Base-by-base conservation (phyloP, 1,140 invertebrate species). In the Drosophila sechellia region DNA sequence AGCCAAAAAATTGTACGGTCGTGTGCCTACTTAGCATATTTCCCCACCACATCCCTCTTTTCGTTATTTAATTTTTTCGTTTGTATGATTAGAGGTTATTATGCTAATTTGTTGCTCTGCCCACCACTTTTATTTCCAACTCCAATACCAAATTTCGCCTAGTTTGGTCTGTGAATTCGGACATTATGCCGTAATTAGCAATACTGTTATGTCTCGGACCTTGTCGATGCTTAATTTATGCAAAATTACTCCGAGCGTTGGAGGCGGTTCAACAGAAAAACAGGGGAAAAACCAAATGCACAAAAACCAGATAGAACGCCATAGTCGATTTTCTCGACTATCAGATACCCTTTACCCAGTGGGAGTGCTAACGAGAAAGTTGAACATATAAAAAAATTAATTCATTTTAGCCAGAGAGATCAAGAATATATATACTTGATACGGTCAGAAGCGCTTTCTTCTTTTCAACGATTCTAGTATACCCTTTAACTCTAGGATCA, bases 81-180 rank as follows among this genome's bases (percentile, higher is more conserved):
- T 87, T 83, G 79, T 86, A 76, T 87, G 84, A 86, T 86, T 86
- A 86, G 68, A 86, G 81, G 81, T 86, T 86, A 81, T 83, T 83
- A 81, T 83, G 79, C 70, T 86, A 87, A 87, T 87, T 89, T 79
- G 52, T 58, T 69, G 45, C 35, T 22, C 52, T 34, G 52, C 22
- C 49, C 40, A 57, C 49, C 60, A 4, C 35, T n/a, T 31, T 13
- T 6, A 11, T 42, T 54, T 22, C n/a, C 27, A 39, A 5, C 27
- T 52, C 39, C 46, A 34, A 53, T 53, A 27, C 64, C 34, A 39
- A 42, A 55, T 10, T 31, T 56, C 25, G 40, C 66, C 66, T 70
- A 70, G 52, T 56, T 57, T 69, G 15, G 63, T 43, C 70, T 75
- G 42, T 56, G 63, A 71, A 80, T 59, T 83, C 48, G 76, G 80